Base-by-base conservation (phyloP, 23 tunicate species). In the Corella eumyota region DNA sequence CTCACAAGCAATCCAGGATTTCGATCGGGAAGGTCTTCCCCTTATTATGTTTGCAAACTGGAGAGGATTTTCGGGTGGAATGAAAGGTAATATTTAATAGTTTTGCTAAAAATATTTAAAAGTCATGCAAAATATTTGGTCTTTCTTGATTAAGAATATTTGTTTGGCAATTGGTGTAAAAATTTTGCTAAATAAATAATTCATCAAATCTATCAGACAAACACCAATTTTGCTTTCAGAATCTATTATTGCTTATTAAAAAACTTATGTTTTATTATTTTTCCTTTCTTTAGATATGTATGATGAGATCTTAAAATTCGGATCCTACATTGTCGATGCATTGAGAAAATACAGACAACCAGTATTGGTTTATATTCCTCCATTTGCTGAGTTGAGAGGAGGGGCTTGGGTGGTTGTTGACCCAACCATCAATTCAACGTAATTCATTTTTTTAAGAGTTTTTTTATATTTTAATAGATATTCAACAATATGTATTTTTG, bases 331-430 rank as follows among this genome's bases (percentile, higher is more conserved):
- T 24, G 99, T 93, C 15, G 99, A 93, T 56, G 88, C 99, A 15
- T 58, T 93, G 51, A 71, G 95, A 4, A 73, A 93, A 32, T 93
- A 84, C 49, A 46, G 53, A 19, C 95, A 87, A 34, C 95, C 99
- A 13, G 99, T 93, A 30, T 52, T 93, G 15, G 95, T 93, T 25
- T 93, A 93, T 58, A 93, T 93, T 24, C 99, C 99, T 4, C 99
- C 99, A 0, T 62, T 52, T 59, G 99, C 90, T 17, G 99, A 93
- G 65, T 69, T 93, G 26, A 36, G 99, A 50, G 99, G 99, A 2
- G 99, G 99, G 0, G 99, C 99, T 7, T 93, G 99, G 99, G 99
- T 87, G 65, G 99, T 93, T 1, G 78, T 93, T 22, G 99, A 93
- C 50, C 95, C 95, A 15, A 84, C 99, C 49, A 93, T 93, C 49